Base-by-base conservation (phyloP, 2,113 vertebrate species). In the Myotis lucifugus region DNA sequence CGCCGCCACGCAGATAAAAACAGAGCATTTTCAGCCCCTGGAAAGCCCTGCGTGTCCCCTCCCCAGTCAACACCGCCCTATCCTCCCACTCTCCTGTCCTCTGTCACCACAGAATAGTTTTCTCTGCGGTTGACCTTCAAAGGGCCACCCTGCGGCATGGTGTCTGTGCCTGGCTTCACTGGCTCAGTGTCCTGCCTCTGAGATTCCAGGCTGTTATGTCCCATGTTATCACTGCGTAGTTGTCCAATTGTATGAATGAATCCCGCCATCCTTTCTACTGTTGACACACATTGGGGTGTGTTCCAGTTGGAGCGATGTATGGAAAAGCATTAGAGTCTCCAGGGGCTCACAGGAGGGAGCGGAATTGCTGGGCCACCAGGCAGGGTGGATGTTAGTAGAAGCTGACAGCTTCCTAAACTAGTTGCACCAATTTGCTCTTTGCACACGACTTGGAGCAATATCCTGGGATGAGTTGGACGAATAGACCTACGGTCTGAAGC, bases 321-420 rank as follows among this genome's bases (percentile, higher is more conserved):
- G 18, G 34, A 37, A 82, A 46, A 48, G 70, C n/a, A n/a, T n/a
- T n/a, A 40, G 8, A 6, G 54, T 34, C 34, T 1, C 66, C 4
- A 15, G n/a, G 19, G 27, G 46, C 42, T 32, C 1, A 32, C 10
- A 2, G 0, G 3, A 46, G 67, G 54, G 6, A 54, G 54, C 4
- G 1, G 42, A 91, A 23, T 9, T 0, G 1, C 11, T 14, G 83
- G 81, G 13, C 15, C 4, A 2, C 0, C 0, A 27, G 34, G 25
- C 3, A 2, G 9, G 79, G 6, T 4, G 15, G 81, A 59, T 13
- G 0, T 13, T 9, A 14, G 19, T 2, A 40, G 52, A 29, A 7
- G 37, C 15, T 7, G 40, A 12, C 0, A 0, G 69, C 5, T 69
- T 83, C 37, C 76, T 34, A 6, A 66, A 69, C 18, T 27, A 25